Evolutionary conservation across 2,888 invertebrate species (phyloP).

Genomic region (Calliopum simillimum): DNA sequence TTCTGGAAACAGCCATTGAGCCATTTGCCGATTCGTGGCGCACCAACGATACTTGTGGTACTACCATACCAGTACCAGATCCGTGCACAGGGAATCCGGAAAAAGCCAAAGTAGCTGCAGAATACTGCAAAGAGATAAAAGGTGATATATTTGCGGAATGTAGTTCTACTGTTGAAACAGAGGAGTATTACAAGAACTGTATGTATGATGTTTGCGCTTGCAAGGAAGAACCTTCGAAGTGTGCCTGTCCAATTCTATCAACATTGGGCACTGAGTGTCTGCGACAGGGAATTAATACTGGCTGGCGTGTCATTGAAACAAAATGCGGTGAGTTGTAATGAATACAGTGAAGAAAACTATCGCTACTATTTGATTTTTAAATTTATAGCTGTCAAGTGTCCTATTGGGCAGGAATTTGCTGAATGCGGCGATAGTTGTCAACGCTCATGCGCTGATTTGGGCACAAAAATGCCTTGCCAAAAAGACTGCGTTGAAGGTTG

Average conservation of each 20-base stretch:
- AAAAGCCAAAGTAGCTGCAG: slow-evolving; percentile 67
- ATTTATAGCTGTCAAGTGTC: slow-evolving; percentile 78
- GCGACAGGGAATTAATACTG: slow-evolving; percentile 75
- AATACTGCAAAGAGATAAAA: slow-evolving; percentile 71
- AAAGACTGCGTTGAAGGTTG: slow-evolving; percentile 85
- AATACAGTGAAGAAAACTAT: no score
- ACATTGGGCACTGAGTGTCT: slow-evolving; percentile 87
- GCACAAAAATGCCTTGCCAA: slow-evolving; percentile 57
- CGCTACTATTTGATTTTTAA: no score
- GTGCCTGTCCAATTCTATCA: slow-evolving; percentile 84
- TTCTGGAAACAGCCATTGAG: slow-evolving; percentile 63
- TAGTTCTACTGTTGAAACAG: slow-evolving; percentile 83
- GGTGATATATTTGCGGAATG: slow-evolving; percentile 74
- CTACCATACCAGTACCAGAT: slow-evolving; percentile 72
- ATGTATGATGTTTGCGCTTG: slow-evolving; percentile 68
- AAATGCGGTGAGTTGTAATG: slow-evolving; percentile 77
- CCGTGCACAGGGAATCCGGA: slow-evolving; percentile 74
- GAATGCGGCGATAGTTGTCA: slow-evolving; percentile 76
- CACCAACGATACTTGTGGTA: slow-evolving; percentile 65
- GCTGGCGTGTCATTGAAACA: slow-evolving; percentile 81
- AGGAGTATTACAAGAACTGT: slow-evolving; percentile 78
- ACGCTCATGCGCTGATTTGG: slow-evolving; percentile 76
- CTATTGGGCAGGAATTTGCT: slow-evolving; percentile 79
- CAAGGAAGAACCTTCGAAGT: slow-evolving; percentile 70
- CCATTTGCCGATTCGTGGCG: slow-evolving; percentile 66